Evolutionary conservation across 2,113 vertebrate genomes (phyloP).

Genomic region (Tragelaphus scriptus): DNA sequence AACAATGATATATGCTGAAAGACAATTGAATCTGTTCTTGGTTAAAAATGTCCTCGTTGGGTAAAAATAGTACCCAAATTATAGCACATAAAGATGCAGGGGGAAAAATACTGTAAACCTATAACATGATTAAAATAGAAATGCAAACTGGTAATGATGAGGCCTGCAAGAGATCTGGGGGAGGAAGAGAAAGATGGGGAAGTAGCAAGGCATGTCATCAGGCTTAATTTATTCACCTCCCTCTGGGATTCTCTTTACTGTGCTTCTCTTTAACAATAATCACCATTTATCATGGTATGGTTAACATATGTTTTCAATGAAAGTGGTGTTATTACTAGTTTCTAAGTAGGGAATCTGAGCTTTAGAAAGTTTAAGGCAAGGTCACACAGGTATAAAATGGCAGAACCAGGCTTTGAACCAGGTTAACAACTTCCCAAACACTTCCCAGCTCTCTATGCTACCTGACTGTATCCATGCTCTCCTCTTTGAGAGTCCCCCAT

Average conservation of each 20-base stretch:
- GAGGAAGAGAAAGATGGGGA: not conserved
- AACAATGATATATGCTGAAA: slow-evolving; percentile 79
- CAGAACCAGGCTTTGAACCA: not conserved
- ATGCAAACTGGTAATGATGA: slow-evolving; percentile 38
- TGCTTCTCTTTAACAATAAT: slow-evolving; percentile 22
- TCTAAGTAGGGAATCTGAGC: not conserved
- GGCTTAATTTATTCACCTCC: slow-evolving; percentile 37
- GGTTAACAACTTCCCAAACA: not conserved
- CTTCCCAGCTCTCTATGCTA: not conserved
- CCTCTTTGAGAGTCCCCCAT: not conserved
- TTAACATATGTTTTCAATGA: slow-evolving; percentile 7
- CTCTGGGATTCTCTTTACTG: not conserved
- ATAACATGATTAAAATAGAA: slow-evolving; percentile 69
- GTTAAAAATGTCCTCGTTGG: slow-evolving; percentile 56
- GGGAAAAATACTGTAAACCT: slow-evolving; percentile 64
- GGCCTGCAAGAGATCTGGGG: not conserved
- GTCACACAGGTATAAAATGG: not conserved
- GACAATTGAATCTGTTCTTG: slow-evolving; percentile 71
- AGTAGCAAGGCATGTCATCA: not conserved
- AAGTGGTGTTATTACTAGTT: not conserved
- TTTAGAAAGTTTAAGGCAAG: not conserved
- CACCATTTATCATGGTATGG: slow-evolving; percentile 4
- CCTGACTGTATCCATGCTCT: not conserved
- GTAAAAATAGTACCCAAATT: slow-evolving; percentile 72
- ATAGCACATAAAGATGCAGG: slow-evolving; percentile 59